Evolutionary conservation across 2,888 invertebrate species (phyloP).

Genomic region (Drosophila meridionalis): DNA sequence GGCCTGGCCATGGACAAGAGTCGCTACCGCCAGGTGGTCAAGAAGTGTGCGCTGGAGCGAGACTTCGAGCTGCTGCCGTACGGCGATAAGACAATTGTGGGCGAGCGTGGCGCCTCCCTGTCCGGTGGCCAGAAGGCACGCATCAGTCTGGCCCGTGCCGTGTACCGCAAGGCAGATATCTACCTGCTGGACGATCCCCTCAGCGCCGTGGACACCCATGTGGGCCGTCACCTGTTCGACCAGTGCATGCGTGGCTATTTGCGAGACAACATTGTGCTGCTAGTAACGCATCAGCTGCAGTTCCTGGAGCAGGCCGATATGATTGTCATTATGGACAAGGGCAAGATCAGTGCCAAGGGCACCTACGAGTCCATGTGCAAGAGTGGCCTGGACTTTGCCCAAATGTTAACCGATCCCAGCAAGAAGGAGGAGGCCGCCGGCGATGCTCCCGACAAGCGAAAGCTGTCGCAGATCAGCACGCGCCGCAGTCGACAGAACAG

Average conservation of each 20-base stretch:
- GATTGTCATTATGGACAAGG: constrained; percentile 84
- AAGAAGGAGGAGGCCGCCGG: constrained; percentile 82
- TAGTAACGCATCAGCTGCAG: constrained; percentile 94
- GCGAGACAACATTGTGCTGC: constrained; percentile 88
- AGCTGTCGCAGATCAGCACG: constrained; percentile 73
- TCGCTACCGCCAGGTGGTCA: constrained; percentile 87
- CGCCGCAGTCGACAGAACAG: constrained; percentile 83
- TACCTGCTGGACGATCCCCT: constrained; percentile 96
- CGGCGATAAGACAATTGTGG: constrained; percentile 89
- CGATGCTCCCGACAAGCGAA: constrained; percentile 60
- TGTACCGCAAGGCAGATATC: constrained; percentile 94
- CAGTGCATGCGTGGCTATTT: constrained; percentile 86
- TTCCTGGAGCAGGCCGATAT: constrained; percentile 89
- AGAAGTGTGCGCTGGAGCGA: constrained; percentile 85
- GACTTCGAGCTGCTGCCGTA: constrained; percentile 87
- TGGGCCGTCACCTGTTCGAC: constrained; percentile 95
- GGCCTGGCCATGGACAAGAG: constrained; percentile 87
- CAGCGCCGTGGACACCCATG: constrained; percentile 96
- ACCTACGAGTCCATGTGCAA: constrained; percentile 90
- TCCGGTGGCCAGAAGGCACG: constrained; percentile 95
- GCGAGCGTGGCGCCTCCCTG: constrained; percentile 93
- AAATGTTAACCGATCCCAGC: constrained; percentile 87
- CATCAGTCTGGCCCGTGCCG: constrained; percentile 94
- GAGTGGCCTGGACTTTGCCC: constrained; percentile 92
- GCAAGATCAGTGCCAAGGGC: constrained; percentile 86